A percentile compares a stretch with the other conserved stretches of the same genome.
Conservation (phyloP, 2,888 invertebrate genomes). For the Drosophila mulleri region DNA sequence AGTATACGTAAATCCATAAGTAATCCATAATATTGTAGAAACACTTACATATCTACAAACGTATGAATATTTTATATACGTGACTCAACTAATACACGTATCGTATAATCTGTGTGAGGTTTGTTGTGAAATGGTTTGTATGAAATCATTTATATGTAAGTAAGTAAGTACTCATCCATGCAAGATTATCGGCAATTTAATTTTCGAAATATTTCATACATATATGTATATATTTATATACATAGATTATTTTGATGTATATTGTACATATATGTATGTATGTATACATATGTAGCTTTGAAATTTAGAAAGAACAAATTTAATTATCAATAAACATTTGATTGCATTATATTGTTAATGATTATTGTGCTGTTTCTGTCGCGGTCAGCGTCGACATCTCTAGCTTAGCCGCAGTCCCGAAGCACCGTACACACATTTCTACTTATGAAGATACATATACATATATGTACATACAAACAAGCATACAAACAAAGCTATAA, state of each 20-base stretch:
- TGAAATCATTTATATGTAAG: not conserved
- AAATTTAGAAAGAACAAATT: conserved; percentile 2
- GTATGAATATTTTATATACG: not conserved
- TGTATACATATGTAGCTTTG: not conserved
- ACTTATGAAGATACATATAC: not conserved
- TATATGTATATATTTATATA: too few species aligned
- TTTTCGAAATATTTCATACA: too few species aligned
- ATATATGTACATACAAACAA: not conserved
- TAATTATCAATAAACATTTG: conserved; percentile 40
- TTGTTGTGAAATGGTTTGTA: not conserved
- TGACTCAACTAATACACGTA: not conserved
- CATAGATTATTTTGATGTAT: too few species aligned
- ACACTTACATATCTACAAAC: conserved; percentile 9
- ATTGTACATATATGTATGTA: not conserved
- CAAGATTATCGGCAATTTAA: too few species aligned
- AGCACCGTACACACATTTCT: conserved; percentile 19
- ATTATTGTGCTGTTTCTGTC: conserved; percentile 14
- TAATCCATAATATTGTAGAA: not conserved
- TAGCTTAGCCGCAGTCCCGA: conserved; percentile 29
- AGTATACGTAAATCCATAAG: not conserved
- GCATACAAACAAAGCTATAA: conserved; percentile 40
- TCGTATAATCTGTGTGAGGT: not conserved
- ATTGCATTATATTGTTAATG: conserved; percentile 8
- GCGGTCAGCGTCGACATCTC: conserved; percentile 30
- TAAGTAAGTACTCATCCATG: too few species aligned